Evolutionary conservation across 1,140 invertebrate species (phyloP).

Genomic region (Brachystomella parvula): DNA sequence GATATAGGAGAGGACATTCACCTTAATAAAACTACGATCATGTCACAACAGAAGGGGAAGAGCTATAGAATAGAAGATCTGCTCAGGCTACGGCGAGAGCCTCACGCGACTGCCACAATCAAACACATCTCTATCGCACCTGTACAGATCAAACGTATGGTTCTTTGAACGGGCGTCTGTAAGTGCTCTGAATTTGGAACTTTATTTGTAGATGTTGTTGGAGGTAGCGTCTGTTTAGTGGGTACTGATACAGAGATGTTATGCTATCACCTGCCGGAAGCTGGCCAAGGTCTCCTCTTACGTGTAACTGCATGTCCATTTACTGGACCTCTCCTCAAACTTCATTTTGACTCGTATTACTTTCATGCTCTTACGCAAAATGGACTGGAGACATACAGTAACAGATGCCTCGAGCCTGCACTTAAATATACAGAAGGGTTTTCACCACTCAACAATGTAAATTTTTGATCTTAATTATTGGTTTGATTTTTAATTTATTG

Average conservation of each 20-base stretch:
- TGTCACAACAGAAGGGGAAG: neutral
- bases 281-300: constrained; percentile 24
- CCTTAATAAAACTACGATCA: constrained; percentile 16
- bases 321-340: constrained; percentile 58
- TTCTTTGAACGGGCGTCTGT: too few relatives aligned
- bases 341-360: constrained; percentile 58
- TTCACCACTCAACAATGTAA: constrained; percentile 27
- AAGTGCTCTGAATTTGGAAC: too few relatives aligned
- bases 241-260: constrained; percentile 53
- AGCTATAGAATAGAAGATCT: constrained; percentile 28
- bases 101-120: too few relatives aligned
- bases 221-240: constrained; percentile 45
- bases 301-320: constrained; percentile 53
- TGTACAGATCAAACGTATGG: too few relatives aligned
- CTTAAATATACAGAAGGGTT: constrained; percentile 30
- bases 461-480: neutral
- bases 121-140: too few relatives aligned
- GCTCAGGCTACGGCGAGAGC: constrained; percentile 14
- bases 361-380: constrained; percentile 66
- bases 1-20: constrained; percentile 33
- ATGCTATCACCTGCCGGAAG: constrained; percentile 49
- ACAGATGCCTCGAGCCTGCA: constrained; percentile 27
- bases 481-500: neutral
- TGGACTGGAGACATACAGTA: constrained; percentile 68
- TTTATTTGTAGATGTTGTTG: constrained; percentile 35